Evolutionary conservation across 2,797 vertebrate genomes (phyloP).

Genomic region (Emydoidea blandingii): DNA sequence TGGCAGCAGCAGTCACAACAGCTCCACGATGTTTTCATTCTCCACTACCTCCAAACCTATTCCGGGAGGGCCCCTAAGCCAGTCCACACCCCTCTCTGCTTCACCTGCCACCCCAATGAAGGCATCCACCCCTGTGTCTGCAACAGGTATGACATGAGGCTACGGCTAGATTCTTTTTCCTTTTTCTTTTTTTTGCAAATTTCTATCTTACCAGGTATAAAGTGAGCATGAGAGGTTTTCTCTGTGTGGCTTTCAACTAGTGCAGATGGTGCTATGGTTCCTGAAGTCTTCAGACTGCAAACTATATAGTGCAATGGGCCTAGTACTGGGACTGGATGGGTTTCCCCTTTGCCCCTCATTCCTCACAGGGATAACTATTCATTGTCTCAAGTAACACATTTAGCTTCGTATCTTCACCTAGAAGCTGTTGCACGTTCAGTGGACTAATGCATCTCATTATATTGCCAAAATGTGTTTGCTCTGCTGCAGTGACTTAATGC

Average conservation of each 20-base stretch:
- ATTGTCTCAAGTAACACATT: background rate
- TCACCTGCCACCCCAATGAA: slow-evolving; percentile 37
- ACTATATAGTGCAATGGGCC: background rate
- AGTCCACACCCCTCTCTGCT: slow-evolving; percentile 68
- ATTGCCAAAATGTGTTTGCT: background rate
- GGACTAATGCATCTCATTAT: background rate
- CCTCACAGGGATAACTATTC: background rate
- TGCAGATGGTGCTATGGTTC: background rate
- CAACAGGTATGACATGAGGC: slow-evolving; percentile 43
- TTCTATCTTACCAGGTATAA: background rate
- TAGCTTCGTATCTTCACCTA: background rate
- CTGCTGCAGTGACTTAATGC: background rate
- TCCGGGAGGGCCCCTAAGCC: slow-evolving; percentile 64
- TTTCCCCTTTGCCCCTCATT: background rate
- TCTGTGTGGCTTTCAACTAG: background rate
- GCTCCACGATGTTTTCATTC: slow-evolving; percentile 79
- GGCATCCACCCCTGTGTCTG: slow-evolving; percentile 43
- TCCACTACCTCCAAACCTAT: slow-evolving; percentile 81
- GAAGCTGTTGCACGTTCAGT: background rate
- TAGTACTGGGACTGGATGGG: background rate
- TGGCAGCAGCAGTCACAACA: slow-evolving; percentile 1
- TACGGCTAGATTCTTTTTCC: background rate
- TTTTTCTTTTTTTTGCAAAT: background rate
- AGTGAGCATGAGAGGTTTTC: background rate
- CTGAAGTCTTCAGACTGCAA: background rate